These are phyloP conservation scores for Phaedon cochleariae DNA, from an alignment of 2,888 invertebrate genomes.

Conservation along the genomic window DNA sequence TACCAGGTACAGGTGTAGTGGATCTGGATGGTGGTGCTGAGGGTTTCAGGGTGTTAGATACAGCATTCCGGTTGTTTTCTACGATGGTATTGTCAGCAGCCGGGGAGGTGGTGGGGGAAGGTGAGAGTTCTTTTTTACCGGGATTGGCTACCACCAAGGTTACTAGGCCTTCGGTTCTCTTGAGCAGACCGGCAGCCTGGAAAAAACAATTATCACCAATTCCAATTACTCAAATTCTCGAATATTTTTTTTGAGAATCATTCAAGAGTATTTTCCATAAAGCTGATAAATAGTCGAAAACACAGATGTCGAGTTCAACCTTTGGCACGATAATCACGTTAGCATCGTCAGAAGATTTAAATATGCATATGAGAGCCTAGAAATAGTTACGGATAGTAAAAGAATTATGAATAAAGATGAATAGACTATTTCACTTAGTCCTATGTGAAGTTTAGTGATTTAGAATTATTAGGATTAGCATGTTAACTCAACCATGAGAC, in stretches of 20 bases:
- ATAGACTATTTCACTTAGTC: no score
- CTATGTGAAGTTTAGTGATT: no score
- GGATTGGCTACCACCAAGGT: constrained; percentile 85
- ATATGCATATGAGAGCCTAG: no score
- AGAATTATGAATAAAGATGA: no score
- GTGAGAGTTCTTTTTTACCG: constrained; percentile 70
- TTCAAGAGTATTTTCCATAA: not conserved
- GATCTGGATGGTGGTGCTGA: constrained; percentile 55
- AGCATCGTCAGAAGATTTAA: no score
- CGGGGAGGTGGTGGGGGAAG: constrained; percentile 36
- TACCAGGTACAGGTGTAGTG: constrained; percentile 60
- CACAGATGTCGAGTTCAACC: no score
- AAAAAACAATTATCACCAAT: not conserved
- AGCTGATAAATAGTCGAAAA: no score
- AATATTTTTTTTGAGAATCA: not conserved
- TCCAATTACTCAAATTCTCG: not conserved
- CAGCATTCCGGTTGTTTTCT: constrained; percentile 40
- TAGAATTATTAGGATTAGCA: no score
- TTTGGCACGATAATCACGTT: no score
- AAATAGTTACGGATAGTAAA: no score
- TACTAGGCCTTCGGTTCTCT: constrained; percentile 87
- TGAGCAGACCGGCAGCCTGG: constrained; percentile 84
- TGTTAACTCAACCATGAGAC: no score
- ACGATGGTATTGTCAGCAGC: constrained; percentile 29
- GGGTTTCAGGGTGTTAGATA: constrained; percentile 47